Evolutionary conservation across 2,113 vertebrate genomes (phyloP), one percentile per base, ranked within the genome.

Genomic region (Pontoporia blainvillei): DNA sequence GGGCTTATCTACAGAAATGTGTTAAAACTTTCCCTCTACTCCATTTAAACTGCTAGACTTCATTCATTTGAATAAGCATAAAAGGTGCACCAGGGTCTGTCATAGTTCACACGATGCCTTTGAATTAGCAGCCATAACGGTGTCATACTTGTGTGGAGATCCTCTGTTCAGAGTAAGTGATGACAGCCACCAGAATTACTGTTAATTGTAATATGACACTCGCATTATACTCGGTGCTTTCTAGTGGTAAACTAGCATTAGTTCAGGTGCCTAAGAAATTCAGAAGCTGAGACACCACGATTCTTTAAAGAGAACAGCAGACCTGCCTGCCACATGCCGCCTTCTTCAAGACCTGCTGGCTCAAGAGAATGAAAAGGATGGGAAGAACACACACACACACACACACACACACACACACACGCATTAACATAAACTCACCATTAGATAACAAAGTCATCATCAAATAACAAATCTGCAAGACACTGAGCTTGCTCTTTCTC

Each of bases 131-230:
- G 97, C 92, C 82, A 25, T 96, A 89, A 82, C 21, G 20, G 94
- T 96, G 93, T 31, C 96, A 93, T 90, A 91, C 75, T 98, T 98
- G 52, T 87, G 91, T 97, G 76, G 98, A 98, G 98, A 97, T 94
- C 93, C 96, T 98, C 97, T 98, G 97, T 98, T 98, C 97, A 67
- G 89, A 96, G 91, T 93, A 98, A 97, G 98, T 92, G 98, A 97
- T 98, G 98, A 98, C 98, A 98, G 98, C 97, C 98, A 97, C 95
- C 98, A 98, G 98, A 97, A 97, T 96, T 73, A 91, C 98, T 95
- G 96, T 94, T 98, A 96, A 98, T 73, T 98, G 98, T 97, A 98
- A 99, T 3, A n/a, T 0, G 97, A 98, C 97, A 97, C 31, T 83
- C 96, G 95, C 36, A 91, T 96, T 97, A 31, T 46, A 71, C 78